Evolutionary conservation across 2,888 invertebrate genomes (phyloP), one percentile per base, ranked within the genome.

Genomic region (Sinohyriopsis cumingii): DNA sequence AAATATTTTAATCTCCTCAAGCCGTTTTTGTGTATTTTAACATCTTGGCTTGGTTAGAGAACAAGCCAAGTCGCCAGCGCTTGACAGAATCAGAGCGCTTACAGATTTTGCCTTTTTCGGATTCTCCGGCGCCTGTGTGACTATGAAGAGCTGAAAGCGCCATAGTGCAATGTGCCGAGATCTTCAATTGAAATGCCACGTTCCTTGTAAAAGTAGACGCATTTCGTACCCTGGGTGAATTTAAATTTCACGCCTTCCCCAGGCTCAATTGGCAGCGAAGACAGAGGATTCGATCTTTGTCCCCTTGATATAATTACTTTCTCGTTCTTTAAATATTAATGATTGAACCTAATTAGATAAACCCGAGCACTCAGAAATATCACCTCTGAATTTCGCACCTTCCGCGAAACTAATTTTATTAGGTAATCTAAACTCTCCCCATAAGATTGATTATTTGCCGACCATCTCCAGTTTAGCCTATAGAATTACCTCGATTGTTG

Each of bases 301-400:
- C 69, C 73, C 67, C 72, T 72, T 81, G 75, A 82, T 82, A 74
- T 77, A 82, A 83, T 83, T 83, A 82, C 70, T 68, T 73, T 73
- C 77, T 78, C 79, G 72, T 73, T 72, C 73, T 71, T 83, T 80
- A 80, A 82, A 81, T 81, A 83, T 83, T 83, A 80, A 83, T 83
- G 83, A 77, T 74, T 68, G 63, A 45, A 59, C 68, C 64, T 80
- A 82, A 83, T 83, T 82, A 77, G 77, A 83, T 82, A 78, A 83
- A 70, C 73, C 72, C 73, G 67, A 69, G 75, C 68, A 68, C 73
- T 73, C 75, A 75, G 81, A 78, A 81, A 76, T 79, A 82, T 79
- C 76, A 71, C 70, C 71, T 77, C 72, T 74, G 76, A 70, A 73
- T 72, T 82, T 84, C 78, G 73, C 84, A 82, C 84, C 82, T 84